Evolutionary conservation across 2,113 vertebrate species (phyloP).

Genomic region (Axis porcinus): DNA sequence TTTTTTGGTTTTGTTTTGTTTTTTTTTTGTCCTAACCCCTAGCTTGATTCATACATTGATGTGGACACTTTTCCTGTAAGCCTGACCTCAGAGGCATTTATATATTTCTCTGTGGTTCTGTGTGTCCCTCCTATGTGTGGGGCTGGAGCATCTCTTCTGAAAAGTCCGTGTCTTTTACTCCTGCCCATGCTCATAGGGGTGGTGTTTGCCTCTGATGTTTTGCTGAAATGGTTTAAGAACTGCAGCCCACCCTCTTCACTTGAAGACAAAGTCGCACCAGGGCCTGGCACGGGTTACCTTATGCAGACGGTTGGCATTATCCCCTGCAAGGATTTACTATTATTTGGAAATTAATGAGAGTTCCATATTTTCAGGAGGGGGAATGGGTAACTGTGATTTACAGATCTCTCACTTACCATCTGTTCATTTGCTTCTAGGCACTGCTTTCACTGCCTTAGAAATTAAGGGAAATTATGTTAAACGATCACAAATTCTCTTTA

Average conservation of each 20-base stretch:
- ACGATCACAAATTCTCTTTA: conserved; percentile 29
- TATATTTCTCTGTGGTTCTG: not conserved
- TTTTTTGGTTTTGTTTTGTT: not conserved
- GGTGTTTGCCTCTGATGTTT: not conserved
- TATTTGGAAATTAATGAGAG: conserved; percentile 33
- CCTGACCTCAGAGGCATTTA: not conserved
- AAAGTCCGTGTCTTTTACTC: not conserved
- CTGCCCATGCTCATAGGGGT: not conserved
- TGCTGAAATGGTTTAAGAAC: not conserved
- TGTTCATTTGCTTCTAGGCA: conserved; percentile 59
- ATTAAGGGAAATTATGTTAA: conserved; percentile 59
- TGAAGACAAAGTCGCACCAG: not conserved
- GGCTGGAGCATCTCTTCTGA: not conserved
- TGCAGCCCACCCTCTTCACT: no score
- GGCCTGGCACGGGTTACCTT: not conserved
- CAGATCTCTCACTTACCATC: conserved; percentile 55
- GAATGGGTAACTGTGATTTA: conserved; percentile 49
- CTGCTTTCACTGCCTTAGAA: not conserved
- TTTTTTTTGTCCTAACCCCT: not conserved
- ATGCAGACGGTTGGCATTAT: rapidly evolving
- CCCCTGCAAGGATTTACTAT: not conserved
- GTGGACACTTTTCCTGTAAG: not conserved
- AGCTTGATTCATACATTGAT: no score
- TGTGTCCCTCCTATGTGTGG: rapidly evolving
- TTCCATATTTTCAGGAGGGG: not conserved